Percentiles rank a stretch among this genome's conserved stretches.
Evolutionary conservation across 2,888 invertebrate species (phyloP).

Genomic region (Nineta flava): DNA sequence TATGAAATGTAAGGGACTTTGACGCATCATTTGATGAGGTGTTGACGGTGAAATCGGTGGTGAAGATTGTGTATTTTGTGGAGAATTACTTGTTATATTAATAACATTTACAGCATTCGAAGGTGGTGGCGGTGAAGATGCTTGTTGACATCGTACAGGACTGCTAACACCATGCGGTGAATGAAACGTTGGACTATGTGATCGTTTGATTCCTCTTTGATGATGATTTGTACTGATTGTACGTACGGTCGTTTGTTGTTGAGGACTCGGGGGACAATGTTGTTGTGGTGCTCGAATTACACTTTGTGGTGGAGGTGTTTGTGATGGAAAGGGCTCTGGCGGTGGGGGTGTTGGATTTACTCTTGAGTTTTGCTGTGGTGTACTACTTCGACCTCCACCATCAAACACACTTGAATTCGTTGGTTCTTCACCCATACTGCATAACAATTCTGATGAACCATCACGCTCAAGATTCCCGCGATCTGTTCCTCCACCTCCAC

Average conservation of each 20-base stretch:
- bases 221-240: slow-evolving; percentile 23
- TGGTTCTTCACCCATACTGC: slow-evolving; percentile 25
- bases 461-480: slow-evolving; percentile 22
- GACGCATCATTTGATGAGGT: background rate
- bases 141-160: slow-evolving; percentile 23
- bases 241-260: slow-evolving; percentile 17
- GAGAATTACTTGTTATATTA: background rate
- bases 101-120: slow-evolving; percentile 21
- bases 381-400: slow-evolving; percentile 23
- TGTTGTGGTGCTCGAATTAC: slow-evolving; percentile 6
- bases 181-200: slow-evolving; percentile 23
- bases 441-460: slow-evolving; percentile 9
- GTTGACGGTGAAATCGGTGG: slow-evolving; percentile 10
- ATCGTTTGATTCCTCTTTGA: slow-evolving; percentile 21
- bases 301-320: slow-evolving; percentile 4
- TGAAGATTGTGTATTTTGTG: background rate
- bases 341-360: background rate
- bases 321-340: slow-evolving; percentile 1
- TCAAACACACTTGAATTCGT: slow-evolving; percentile 38
- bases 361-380: slow-evolving; percentile 20
- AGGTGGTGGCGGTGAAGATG: slow-evolving; percentile 29
- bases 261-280: background rate
- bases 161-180: slow-evolving; percentile 22
- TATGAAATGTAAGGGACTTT: background rate
- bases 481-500: slow-evolving; percentile 18